phyloP scores from a whole-genome alignment of 2,113 vertebrate species.

The Zingel zingel region DNA sequence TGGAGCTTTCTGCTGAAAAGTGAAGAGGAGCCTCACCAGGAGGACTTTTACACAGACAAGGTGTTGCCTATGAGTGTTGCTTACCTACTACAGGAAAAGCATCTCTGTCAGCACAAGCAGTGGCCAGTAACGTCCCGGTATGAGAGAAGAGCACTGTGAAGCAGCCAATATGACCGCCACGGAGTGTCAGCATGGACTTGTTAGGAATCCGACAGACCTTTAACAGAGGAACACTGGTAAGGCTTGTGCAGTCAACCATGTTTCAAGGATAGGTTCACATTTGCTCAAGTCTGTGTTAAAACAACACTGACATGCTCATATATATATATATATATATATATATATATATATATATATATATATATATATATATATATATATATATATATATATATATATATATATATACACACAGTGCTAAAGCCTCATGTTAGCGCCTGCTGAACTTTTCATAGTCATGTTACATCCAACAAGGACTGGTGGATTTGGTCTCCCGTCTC shows the following conservation, averaged over 20 bases:
- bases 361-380: too few relatives aligned
- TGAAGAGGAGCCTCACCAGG: neutral
- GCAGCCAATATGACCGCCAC: slow-evolving; percentile 92
- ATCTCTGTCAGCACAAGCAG: slow-evolving; percentile 93
- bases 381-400: too few relatives aligned
- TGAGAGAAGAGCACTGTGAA: slow-evolving; percentile 92
- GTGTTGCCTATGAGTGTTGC: slow-evolving; percentile 41
- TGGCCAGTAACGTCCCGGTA: slow-evolving; percentile 90
- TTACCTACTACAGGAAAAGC: slow-evolving; percentile 92
- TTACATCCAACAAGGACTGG: neutral
- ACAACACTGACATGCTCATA: neutral
- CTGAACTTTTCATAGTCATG: neutral
- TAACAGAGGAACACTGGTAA: slow-evolving; percentile 32
- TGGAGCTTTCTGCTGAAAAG: neutral
- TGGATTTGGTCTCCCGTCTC: neutral
- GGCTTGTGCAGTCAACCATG: neutral
- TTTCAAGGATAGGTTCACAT: neutral
- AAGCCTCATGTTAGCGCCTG: too few relatives aligned
- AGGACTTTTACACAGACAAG: neutral
- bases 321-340: too few relatives aligned
- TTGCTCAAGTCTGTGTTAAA: neutral
- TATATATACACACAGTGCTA: neutral
- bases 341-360: too few relatives aligned
- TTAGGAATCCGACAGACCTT: slow-evolving; percentile 96
- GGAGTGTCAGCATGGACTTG: slow-evolving; percentile 89